Evolutionary conservation across 2,797 vertebrate genomes (phyloP), one percentile per base, ranked within the genome.

Genomic region (Stomatorhinus walkeri): DNA sequence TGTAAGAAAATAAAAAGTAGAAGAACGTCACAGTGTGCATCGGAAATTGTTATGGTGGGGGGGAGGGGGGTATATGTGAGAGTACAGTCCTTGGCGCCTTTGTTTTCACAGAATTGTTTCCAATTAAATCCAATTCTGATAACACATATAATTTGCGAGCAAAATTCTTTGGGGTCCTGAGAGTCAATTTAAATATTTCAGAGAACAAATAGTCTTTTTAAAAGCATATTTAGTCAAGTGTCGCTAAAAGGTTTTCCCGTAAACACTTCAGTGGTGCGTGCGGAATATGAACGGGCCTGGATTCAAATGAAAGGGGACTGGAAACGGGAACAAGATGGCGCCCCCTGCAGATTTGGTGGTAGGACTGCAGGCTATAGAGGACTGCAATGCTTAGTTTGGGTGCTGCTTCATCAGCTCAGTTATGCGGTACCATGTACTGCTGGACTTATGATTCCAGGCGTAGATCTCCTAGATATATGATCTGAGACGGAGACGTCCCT

Each of bases 121-220:
- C n/a, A 85, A 51, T 85, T 85, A 54, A 85, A 32, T 52, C 6
- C 28, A 85, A 52, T 52, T 52, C 84, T 85, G 84, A 84, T 85
- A 32, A 85, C n/a, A 49, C n/a, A 24, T 22, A 28, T 68, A 85
- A 54, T 54, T 85, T 52, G 24, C 22, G 1, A 24, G 16, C 22
- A 14, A 4, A 51, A 52, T 85, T 85, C 46, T 85, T 85, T 32
- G n/a, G 48, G 84, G 46, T 46, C 9, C 84, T 85, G 40, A 48
- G 22, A 85, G n/a, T 85, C 48, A 54, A 85, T 49, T 22, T 40
- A 24, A 84, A 84, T 84, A 84, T 84, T 84, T 49, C 81, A 28
- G n/a, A 84, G 43, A 49, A 84, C 4, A 84, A 49, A 84, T 3
- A 4, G 81, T 84, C 5, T 83, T 49, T 84, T 84, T 49, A 10